Evolutionary conservation across 2,113 vertebrate species (phyloP).

Genomic region (Shinisaurus crocodilurus): DNA sequence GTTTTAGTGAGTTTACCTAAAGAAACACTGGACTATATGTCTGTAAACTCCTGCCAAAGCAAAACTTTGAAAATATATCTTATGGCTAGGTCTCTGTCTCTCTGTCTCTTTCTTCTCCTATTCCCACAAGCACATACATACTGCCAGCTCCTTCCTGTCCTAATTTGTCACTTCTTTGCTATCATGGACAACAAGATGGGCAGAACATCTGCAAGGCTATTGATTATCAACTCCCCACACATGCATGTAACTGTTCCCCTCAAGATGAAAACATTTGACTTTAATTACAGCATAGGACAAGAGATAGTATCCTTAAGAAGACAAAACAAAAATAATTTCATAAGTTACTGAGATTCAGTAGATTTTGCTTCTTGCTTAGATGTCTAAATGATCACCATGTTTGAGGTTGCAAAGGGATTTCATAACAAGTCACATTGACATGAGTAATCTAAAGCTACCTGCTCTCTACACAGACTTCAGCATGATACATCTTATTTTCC

Average conservation of each 20-base stretch:
- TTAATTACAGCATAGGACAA: background rate
- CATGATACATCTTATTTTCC: background rate
- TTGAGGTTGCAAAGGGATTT: background rate
- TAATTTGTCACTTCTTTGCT: background rate
- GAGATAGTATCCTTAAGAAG: background rate
- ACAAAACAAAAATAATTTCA: background rate
- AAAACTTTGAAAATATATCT: background rate
- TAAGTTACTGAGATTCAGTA: background rate
- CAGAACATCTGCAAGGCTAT: background rate
- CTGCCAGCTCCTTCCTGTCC: background rate
- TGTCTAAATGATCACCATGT: background rate
- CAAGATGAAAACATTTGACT: background rate
- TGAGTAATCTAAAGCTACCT: background rate
- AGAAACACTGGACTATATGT: background rate
- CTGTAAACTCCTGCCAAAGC: background rate
- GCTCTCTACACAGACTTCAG: background rate
- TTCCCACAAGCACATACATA: background rate
- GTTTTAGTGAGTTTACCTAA: background rate
- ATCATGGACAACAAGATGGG: background rate
- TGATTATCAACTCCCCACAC: background rate
- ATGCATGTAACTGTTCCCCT: background rate
- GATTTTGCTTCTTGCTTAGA: background rate
- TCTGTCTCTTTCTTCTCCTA: background rate
- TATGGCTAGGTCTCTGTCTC: background rate
- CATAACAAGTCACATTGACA: background rate